Evolutionary conservation across 2,113 vertebrate genomes (phyloP), one percentile per base, ranked within the genome.

Genomic region (Aleadryas rufinucha): DNA sequence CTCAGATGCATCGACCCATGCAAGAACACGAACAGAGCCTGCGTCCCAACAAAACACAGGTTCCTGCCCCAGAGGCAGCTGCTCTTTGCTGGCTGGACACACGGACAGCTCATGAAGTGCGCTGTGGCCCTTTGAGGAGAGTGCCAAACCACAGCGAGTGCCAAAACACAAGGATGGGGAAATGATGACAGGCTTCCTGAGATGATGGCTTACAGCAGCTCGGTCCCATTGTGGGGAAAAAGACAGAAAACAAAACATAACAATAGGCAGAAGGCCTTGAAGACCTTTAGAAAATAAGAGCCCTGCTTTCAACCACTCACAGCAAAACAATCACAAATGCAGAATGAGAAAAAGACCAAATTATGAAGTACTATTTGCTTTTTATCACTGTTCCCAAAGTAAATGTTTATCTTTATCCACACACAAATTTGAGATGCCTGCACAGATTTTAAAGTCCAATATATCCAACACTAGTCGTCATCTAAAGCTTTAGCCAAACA

Each of bases 361-460:
- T 96, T 87, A 95, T 77, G 95, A 93, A 81, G 90, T 31, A 81
- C 83, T 94, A 95, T 96, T 97, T 97, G 82, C 86, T 97, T 92
- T 91, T 82, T 84, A 94, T 95, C 95, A 74, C 66, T 71, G 63
- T 90, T 95, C 78, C 63, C 89, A 95, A 95, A 94, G 91, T 96
- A 96, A 97, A 95, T 97, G 96, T 98, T 97, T 97, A 95, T 75
- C 86, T 93, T 97, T 87, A 91, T 89, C 93, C 83, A 94, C 53
- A 44, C 42, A 95, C 84, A 92, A 84, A 94, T 92, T 71, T n/a
- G 79, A 75, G 81, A 96, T 95, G 80, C 65, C 86, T 93, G 60
- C 65, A 71, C 16, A 82, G 89, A 96, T 94, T 96, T 95, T 95
- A 80, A 97, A 96, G 95, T 68, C 93, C 78, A 92, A 64, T 87